Percentiles rank a stretch among this genome's conserved stretches.
phyloP scores from a whole-genome alignment of 2,113 vertebrate species.

The Eulemur rufifrons region DNA sequence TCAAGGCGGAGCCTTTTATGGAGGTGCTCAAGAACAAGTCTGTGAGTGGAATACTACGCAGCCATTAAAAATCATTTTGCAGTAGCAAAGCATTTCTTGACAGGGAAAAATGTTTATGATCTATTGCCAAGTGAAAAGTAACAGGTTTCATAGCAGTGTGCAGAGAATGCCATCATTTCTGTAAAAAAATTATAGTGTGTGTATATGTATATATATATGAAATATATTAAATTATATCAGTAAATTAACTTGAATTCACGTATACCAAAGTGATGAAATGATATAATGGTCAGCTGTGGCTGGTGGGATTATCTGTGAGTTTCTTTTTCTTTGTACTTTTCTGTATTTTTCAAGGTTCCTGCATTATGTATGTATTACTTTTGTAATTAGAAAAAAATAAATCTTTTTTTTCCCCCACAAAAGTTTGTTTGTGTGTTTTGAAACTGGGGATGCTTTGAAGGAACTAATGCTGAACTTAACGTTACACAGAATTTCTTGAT shows the following conservation, averaged over 20 bases:
- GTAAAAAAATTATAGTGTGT: not conserved
- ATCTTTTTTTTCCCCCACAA: not conserved
- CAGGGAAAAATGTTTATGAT: not conserved
- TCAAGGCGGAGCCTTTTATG: not conserved
- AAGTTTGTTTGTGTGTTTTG: constrained; percentile 42
- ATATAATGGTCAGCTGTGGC: not conserved
- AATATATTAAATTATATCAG: not conserved
- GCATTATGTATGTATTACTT: not conserved
- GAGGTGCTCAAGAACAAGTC: not conserved
- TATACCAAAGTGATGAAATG: not conserved
- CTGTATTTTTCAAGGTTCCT: constrained; percentile 17
- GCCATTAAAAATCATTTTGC: not conserved
- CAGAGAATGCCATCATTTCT: not conserved
- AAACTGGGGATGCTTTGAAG: not conserved
- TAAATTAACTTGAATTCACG: not conserved
- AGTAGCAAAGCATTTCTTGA: not conserved
- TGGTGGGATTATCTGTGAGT: not conserved
- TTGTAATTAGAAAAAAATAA: constrained; percentile 60
- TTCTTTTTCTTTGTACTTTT: not conserved
- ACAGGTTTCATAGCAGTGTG: not conserved
- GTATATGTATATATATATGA: not conserved
- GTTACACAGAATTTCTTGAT: not conserved
- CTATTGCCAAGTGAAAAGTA: not conserved
- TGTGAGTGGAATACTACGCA: not conserved
- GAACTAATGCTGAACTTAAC: not conserved